A percentile compares a stretch with the other conserved stretches of the same genome.
These are phyloP conservation scores for Polypterus bichir DNA, from an alignment of 2,113 vertebrate species.

Conservation along the genomic window DNA sequence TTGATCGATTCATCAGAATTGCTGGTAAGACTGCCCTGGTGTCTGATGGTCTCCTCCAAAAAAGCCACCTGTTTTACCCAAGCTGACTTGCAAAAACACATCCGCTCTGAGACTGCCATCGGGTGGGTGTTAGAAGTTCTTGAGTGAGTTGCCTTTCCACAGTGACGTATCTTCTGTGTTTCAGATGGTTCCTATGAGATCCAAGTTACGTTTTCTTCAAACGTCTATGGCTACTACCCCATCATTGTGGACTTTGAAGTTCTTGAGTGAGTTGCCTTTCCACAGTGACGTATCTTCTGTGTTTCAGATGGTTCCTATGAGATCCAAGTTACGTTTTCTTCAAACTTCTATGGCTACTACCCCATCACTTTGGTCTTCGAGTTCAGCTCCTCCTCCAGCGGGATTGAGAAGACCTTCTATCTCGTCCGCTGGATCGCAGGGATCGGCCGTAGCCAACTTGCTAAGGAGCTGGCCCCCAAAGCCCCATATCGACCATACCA, in stretches of 20 bases:
- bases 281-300: neutral
- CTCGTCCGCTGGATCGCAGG: conserved; percentile 63
- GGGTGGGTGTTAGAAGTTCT: neutral
- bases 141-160: neutral
- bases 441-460: conserved; percentile 40
- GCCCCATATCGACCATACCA: conserved; percentile 47
- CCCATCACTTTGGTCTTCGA: conserved; percentile 48
- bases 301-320: conserved; percentile 48
- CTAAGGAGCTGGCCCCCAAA: conserved; percentile 49
- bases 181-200: conserved; percentile 35
- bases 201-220: conserved; percentile 31
- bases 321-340: conserved; percentile 45
- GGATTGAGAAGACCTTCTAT: conserved; percentile 41
- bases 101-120: neutral
- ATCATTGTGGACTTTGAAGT: conserved; percentile 12
- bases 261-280: neutral
- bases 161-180: neutral
- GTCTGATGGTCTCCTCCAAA: too few species aligned
- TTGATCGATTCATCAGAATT: too few species aligned
- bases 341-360: conserved; percentile 52
- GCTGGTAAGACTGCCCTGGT: too few species aligned
- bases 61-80: too few species aligned
- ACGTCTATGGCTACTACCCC: conserved; percentile 49
- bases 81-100: too few species aligned
- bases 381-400: conserved; percentile 41